phyloP scores from a whole-genome alignment of 1,140 invertebrate genomes.

The Ceratina calcarata region DNA sequence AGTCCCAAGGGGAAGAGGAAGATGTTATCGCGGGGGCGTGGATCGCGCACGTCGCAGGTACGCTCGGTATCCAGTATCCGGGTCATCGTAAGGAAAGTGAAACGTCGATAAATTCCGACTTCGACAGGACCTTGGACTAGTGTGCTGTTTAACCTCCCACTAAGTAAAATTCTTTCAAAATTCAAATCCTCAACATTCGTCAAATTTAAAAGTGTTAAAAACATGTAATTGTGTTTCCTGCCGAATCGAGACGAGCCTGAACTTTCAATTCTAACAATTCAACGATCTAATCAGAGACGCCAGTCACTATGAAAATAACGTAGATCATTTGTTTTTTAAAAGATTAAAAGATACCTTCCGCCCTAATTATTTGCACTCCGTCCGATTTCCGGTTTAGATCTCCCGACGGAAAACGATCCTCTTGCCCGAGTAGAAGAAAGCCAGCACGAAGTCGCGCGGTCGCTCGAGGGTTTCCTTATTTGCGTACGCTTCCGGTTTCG shows the following conservation, averaged over 20 bases:
- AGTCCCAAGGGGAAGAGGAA: constrained; percentile 22
- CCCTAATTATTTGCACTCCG: too few species aligned
- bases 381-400: too few species aligned
- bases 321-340: too few species aligned
- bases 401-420: not conserved
- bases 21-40: constrained; percentile 40
- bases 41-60: constrained; percentile 38
- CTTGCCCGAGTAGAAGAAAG: not conserved
- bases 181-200: not conserved
- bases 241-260: too few species aligned
- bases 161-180: not conserved
- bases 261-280: too few species aligned
- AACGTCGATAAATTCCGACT: constrained; percentile 57
- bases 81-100: constrained; percentile 56
- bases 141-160: constrained; percentile 31
- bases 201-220: too few species aligned
- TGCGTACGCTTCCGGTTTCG: constrained; percentile 56
- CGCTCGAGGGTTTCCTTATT: constrained; percentile 50
- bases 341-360: too few species aligned
- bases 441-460: constrained; percentile 13
- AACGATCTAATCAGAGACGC: too few species aligned
- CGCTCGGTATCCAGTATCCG: constrained; percentile 35
- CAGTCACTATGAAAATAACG: too few species aligned
- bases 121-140: constrained; percentile 51
- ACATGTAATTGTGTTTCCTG: too few species aligned